Base-by-base conservation (phyloP, 2,888 invertebrate species). In the Zootermopsis nevadensis region DNA sequence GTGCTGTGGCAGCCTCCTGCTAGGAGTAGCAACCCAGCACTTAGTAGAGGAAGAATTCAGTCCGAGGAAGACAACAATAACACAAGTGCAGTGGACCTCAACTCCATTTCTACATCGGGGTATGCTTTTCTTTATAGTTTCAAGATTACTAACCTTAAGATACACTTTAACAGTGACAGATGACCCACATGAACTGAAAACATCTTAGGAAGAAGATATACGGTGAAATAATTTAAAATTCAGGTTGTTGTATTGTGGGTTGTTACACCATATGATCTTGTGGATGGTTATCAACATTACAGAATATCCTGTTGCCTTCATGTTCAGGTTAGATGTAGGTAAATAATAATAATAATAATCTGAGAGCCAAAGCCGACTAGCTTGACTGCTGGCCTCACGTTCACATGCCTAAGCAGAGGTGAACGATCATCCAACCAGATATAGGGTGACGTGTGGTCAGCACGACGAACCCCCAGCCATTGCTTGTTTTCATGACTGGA, bases 1-100 rank as follows among this genome's bases (percentile, higher is more conserved):
- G 95, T 96, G 2, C 91, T 96, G 19, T 96, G 96, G 96, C 94
- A 95, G 87, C 96, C 96, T 0, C 93, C 94, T 82, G 86, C 85
- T 84, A 87, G 85, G 22, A 86, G 69, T 24, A 38, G 83, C 35
- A 48, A 77, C 31, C 33, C 79, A n/a, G 55, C 48, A 31, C 38
- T 83, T 48, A 55, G 69, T 15, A 27, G 35, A 35, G 72, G 77
- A 33, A 48, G 48, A 48, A 74, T 48, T 12, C 22, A 35, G 15
- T 55, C 38, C 22, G 38, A 27, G 27, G 76, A 33, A 10, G 74
- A 83, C 67, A 84, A 84, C 69, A 84, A 84, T 38, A 83, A 81
- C 22, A 77, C 83, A 7, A 69, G 67, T 22, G 72, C 66, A 4
- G 33, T 84, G 24, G 84, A 84, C 38, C 81, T 84, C 72, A 84